Evolutionary conservation across 35 echinoderm and acorn worm genomes (phyloP), one percentile per base, ranked within the genome.

Genomic region (Stichopus chloronotus): DNA sequence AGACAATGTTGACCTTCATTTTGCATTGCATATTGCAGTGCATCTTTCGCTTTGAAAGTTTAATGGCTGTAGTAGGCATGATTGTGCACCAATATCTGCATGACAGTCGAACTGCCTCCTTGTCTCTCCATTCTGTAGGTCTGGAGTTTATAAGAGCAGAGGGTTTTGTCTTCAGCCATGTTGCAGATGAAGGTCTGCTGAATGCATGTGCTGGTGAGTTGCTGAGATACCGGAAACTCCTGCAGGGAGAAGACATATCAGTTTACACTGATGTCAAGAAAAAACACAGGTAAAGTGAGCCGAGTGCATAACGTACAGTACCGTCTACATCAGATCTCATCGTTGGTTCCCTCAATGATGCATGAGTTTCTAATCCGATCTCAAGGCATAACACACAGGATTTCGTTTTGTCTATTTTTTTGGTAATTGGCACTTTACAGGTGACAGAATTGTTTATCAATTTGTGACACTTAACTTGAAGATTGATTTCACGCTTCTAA

Each of bases 231-330:
- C 78, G 94, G 7, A 96, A 88, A 92, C 16, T 88, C 11, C 92
- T 99, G 23, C 95, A 94, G 63, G 95, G 94, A 23, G 95, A 99
- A 23, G 54, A 99, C 20, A 87, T 99, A 30, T 85, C 93, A 56
- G 81, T 96, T 30, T 93, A 96, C 84, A 99, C 95, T 25, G 97
- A 99, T 58, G 94, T 99, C 53, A 99, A 99, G 94, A 99, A 99
- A 78, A 99, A 99, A 85, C 95, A 96, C 56, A 96, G 97, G 97
- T 96, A 92, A 13, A 58, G 1, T 43, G 30, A 63, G 9, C 30
- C 1, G 30, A 82, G 25, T 21, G 69, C 1, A 16, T 72, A 43
- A 43, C 30, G 3, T 43, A 43, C 30, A 0, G 0, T 43, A 43
- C 30, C 30, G 0, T 43, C 3, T 43, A 43, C 3, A 3, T 43